Evolutionary conservation across 2,113 vertebrate species (phyloP).

Genomic region (Bos javanicus): DNA sequence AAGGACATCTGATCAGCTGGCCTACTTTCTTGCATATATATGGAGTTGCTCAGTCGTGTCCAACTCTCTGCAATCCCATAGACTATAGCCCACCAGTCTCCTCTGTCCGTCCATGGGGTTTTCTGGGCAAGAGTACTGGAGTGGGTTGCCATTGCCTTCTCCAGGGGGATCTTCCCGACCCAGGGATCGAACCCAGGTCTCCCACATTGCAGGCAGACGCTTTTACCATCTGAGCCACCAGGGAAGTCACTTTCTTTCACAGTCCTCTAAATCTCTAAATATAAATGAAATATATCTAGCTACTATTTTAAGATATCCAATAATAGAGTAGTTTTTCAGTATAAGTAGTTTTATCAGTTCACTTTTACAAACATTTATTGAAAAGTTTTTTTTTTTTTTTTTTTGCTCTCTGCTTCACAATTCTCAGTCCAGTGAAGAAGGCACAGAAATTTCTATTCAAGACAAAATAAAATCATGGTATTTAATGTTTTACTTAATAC

Average conservation of each 20-base stretch:
- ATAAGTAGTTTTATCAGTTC: background rate
- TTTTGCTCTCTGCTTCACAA: background rate
- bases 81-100: background rate
- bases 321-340: background rate
- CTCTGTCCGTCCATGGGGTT: background rate
- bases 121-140: background rate
- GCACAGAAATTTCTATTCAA: background rate
- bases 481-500: conserved; percentile 4
- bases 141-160: background rate
- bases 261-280: background rate
- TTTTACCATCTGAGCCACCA: background rate
- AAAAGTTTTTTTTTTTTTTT: background rate
- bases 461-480: background rate
- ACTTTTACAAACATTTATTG: background rate
- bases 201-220: background rate
- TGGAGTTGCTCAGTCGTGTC: background rate
- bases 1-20: background rate
- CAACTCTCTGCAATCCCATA: background rate
- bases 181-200: background rate
- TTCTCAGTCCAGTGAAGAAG: background rate
- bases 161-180: background rate
- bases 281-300: background rate
- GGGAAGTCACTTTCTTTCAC: background rate
- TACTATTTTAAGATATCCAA: background rate
- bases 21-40: background rate